phyloP scores from a whole-genome alignment of 2,888 invertebrate species.

The Drosophila trichaetosa region DNA sequence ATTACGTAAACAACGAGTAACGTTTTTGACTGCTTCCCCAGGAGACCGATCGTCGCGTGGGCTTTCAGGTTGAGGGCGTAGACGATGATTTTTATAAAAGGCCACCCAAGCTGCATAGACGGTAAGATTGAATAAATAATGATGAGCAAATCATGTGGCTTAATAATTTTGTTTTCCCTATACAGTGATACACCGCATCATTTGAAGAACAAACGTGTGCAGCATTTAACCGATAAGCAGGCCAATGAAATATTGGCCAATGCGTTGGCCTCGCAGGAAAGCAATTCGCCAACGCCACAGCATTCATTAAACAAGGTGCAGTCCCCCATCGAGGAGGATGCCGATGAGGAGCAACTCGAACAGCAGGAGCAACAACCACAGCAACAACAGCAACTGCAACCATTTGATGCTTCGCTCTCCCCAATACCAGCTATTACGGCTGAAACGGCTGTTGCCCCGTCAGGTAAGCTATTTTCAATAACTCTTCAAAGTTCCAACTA shows the following conservation, averaged over 20 bases:
- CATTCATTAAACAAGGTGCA: conserved; percentile 76
- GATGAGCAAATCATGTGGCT: background rate
- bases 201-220: conserved; percentile 98
- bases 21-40: conserved; percentile 51
- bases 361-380: conserved; percentile 52
- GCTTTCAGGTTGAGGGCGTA: conserved; percentile 86
- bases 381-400: conserved; percentile 61
- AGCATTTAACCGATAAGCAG: conserved; percentile 89
- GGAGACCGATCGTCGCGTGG: conserved; percentile 88
- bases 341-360: conserved; percentile 73
- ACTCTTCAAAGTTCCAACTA: conserved; percentile 29
- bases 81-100: conserved; percentile 84
- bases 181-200: conserved; percentile 99
- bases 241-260: conserved; percentile 88
- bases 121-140: conserved; percentile 69
- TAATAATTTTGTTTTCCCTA: too few relatives aligned
- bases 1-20: background rate
- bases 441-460: conserved; percentile 38
- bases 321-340: conserved; percentile 83
- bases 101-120: conserved; percentile 85
- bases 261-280: conserved; percentile 82
- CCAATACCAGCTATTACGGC: conserved; percentile 73
- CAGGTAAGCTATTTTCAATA: conserved; percentile 57
- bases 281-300: conserved; percentile 66
- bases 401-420: conserved; percentile 80